Percentiles rank a stretch among this genome's conserved stretches.
These are phyloP conservation scores for Danionella cerebrum DNA, from an alignment of 2,113 vertebrate genomes.

Conservation along the genomic window DNA sequence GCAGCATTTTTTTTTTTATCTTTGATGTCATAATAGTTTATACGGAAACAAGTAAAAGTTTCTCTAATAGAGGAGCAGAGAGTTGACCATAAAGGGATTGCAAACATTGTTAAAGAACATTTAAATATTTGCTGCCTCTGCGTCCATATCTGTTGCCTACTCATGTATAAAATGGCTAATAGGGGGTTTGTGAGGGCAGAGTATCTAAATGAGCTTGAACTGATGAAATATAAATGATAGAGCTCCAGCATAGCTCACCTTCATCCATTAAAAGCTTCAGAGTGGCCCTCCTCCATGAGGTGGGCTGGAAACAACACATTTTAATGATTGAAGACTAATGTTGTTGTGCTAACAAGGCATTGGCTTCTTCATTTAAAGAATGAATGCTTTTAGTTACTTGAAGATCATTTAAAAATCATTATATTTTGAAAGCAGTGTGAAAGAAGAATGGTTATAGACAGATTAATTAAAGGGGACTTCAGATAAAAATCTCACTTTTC, in stretches of 20 bases:
- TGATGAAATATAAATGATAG: conserved; percentile 29
- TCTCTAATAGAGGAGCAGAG: too few species aligned
- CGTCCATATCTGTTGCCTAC: not conserved
- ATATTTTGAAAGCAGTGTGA: too few species aligned
- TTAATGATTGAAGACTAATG: conserved; percentile 21
- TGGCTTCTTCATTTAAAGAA: not conserved
- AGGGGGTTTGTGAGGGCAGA: not conserved
- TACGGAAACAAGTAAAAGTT: too few species aligned
- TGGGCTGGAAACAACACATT: not conserved
- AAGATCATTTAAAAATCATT: too few species aligned
- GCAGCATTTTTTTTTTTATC: too few species aligned
- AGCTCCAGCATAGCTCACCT: not conserved
- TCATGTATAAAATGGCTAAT: conserved; percentile 6
- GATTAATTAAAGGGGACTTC: too few species aligned
- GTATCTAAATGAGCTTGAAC: conserved; percentile 16
- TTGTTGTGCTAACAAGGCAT: not conserved
- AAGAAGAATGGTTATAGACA: too few species aligned
- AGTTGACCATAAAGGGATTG: too few species aligned
- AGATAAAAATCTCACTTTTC: too few species aligned
- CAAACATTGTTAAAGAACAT: not conserved
- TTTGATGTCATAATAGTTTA: too few species aligned
- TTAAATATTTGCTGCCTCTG: not conserved
- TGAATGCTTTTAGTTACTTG: too few species aligned
- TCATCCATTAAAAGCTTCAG: conserved; percentile 6
- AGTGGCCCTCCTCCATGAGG: not conserved